Evolutionary conservation across 2,797 vertebrate species (phyloP), one percentile per base, ranked within the genome.

Genomic region (Apogon talboti): DNA sequence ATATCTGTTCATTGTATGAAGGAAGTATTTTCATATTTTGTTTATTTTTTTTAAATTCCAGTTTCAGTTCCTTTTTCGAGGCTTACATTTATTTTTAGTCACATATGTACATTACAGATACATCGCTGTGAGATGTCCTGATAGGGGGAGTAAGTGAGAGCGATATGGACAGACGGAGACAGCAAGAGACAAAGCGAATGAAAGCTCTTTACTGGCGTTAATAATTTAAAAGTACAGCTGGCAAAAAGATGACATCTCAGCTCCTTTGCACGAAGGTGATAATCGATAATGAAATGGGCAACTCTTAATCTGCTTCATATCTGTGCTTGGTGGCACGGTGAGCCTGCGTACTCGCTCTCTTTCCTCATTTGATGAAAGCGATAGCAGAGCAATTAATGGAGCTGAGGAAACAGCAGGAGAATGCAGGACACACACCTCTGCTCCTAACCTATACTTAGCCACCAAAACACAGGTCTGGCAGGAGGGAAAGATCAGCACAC

Each of bases 251-350:
- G 51, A 51, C 63, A 80, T 75, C 71, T 76, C 54, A 70, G 66
- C 76, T 83, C 56, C 42, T 70, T 81, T 74, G 64, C 71, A 72
- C 46, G 35, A 14, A 58, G 64, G 82, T 53, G 59, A 52, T 77
- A 79, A 82, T 89, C 71, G 76, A 79, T 79, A 83, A 84, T 81
- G 76, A 86, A 89, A 82, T 48, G 73, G 71, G 18, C 45, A 14
- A 61, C 33, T 66, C 43, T 40, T 69, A 60, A 78, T 66, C 71
- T 0, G 56, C 55, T 81, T 74, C 66, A 53, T 21, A 71, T 70
- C 59, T 28, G 64, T 18, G 62, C 54, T 43, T 51, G 45, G 54
- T 57, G 68, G 52, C 46, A 11, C 10, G 52, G 21, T 35, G 6
- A 40, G 42, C 54, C 43, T 38, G 58, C 35, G 30, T 37, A 35